These are phyloP conservation scores for Mareca strepera DNA, from an alignment of 2,797 vertebrate species.

Conservation along the genomic window DNA sequence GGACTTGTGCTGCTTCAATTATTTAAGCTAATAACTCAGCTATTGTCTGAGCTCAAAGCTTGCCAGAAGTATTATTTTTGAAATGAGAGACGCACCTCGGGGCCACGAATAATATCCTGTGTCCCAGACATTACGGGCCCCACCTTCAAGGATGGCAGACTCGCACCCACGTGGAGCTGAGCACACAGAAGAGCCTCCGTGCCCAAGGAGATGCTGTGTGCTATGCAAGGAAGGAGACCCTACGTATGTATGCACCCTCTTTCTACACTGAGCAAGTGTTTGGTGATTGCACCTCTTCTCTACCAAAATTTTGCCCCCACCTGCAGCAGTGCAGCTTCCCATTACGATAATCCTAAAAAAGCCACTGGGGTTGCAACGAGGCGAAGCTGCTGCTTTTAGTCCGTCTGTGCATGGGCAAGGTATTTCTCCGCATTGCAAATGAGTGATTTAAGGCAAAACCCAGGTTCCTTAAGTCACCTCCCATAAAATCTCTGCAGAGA, in stretches of 20 bases:
- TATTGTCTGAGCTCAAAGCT: background rate
- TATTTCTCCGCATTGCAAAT: background rate
- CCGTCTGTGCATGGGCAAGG: background rate
- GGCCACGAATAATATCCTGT: background rate
- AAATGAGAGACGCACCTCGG: background rate
- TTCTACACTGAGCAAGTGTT: background rate
- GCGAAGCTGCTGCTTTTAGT: background rate
- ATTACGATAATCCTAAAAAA: background rate
- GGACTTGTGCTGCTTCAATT: background rate
- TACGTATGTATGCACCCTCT: background rate
- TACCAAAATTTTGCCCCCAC: background rate
- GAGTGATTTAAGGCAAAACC: conserved; percentile 8
- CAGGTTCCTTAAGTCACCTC: background rate
- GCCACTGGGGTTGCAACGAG: background rate
- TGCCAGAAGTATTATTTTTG: background rate
- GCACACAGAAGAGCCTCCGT: background rate
- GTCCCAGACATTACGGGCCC: accelerated
- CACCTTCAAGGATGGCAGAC: background rate
- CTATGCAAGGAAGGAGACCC: background rate
- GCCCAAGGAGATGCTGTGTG: background rate
- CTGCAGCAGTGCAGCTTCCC: background rate
- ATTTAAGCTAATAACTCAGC: background rate
- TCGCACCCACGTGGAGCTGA: background rate
- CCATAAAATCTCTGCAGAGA: background rate
- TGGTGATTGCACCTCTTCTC: background rate